These are phyloP conservation scores for Amblyopsis rosae DNA, from an alignment of 2,113 vertebrate genomes.

Conservation along the genomic window DNA sequence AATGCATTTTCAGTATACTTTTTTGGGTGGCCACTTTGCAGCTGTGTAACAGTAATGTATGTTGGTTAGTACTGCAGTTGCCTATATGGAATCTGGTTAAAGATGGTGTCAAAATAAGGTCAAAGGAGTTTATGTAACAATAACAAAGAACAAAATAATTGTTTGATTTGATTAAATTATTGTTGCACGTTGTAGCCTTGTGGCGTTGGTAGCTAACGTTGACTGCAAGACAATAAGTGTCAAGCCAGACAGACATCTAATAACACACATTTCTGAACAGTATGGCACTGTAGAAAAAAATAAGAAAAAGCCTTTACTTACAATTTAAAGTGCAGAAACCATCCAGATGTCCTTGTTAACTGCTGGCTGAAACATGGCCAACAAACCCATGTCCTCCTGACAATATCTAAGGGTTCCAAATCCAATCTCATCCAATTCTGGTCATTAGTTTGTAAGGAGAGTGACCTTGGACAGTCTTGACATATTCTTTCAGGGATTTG, in stretches of 20 bases:
- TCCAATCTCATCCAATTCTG: constrained; percentile 41
- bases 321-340: not conserved
- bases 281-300: not conserved
- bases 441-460: constrained; percentile 40
- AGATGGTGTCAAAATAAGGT: constrained; percentile 8
- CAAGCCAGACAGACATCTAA: constrained; percentile 36
- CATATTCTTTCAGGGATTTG: constrained; percentile 44
- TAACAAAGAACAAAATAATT: constrained; percentile 27
- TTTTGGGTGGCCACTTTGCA: not conserved
- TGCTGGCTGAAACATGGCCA: constrained; percentile 38
- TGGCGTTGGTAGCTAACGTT: constrained; percentile 5
- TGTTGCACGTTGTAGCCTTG: constrained; percentile 10
- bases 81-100: constrained; percentile 5
- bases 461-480: constrained; percentile 47
- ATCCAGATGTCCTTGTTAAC: constrained; percentile 41
- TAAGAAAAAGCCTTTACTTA: constrained; percentile 1
- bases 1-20: constrained; percentile 31
- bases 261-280: constrained; percentile 50
- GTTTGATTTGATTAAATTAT: constrained; percentile 8
- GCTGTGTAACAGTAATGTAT: constrained; percentile 5
- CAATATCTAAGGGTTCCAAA: constrained; percentile 43
- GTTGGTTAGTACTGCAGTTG: not conserved
- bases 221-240: constrained; percentile 9
- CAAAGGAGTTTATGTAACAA: not conserved
- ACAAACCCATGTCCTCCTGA: constrained; percentile 51